These are phyloP conservation scores for Caenorhabditis sulstoni DNA, from an alignment of 2,888 invertebrate genomes.

Conservation along the genomic window DNA sequence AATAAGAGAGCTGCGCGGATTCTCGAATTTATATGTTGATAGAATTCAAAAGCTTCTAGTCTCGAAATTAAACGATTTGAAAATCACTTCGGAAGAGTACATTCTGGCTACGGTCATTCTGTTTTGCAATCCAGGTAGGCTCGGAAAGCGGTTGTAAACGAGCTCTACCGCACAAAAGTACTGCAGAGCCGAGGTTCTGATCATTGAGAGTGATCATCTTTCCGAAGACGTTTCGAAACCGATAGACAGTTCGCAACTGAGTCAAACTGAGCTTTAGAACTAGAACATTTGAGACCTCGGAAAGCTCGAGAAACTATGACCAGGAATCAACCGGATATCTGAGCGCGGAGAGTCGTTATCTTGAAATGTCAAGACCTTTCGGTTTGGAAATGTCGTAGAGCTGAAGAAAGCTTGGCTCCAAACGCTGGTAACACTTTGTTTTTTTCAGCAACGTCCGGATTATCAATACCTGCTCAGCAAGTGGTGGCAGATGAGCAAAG, in stretches of 20 bases:
- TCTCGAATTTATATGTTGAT: not conserved
- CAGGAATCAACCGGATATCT: no score
- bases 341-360: no score
- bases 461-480: slow-evolving; percentile 11
- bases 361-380: no score
- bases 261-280: no score
- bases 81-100: slow-evolving; percentile 31
- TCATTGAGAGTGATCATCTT: no score
- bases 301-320: no score
- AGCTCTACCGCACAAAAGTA: not conserved
- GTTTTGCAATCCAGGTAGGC: slow-evolving; percentile 38
- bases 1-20: not conserved
- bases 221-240: no score
- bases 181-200: no score
- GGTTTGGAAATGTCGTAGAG: no score
- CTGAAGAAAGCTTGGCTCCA: no score
- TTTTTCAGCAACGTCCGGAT: not conserved
- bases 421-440: no score
- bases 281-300: not conserved
- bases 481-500: slow-evolving; percentile 10
- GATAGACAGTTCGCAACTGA: no score
- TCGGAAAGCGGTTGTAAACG: not conserved
- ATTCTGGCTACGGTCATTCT: slow-evolving; percentile 28
- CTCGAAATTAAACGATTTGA: not conserved
- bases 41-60: slow-evolving; percentile 19